Percentiles rank a stretch among this genome's conserved stretches.
phyloP scores from a whole-genome alignment of 2,888 invertebrate genomes.

The Erebia palarica region DNA sequence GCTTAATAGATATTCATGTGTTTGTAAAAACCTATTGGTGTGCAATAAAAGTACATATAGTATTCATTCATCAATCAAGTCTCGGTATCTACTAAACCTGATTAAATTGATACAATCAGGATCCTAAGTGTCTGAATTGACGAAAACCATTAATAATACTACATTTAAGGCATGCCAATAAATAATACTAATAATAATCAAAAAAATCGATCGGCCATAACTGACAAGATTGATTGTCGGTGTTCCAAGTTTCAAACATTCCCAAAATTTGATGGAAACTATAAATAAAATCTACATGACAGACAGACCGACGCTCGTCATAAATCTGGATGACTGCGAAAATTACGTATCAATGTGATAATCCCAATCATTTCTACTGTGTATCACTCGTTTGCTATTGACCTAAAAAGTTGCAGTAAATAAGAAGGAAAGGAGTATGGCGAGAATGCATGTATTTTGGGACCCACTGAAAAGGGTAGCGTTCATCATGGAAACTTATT shows the following conservation, averaged over 20 bases:
- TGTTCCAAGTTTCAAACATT: slow-evolving; percentile 16
- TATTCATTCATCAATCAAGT: too few species aligned
- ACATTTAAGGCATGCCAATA: not conserved
- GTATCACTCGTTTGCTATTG: not conserved
- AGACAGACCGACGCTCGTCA: slow-evolving; percentile 45
- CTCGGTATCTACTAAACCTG: too few species aligned
- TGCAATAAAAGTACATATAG: too few species aligned
- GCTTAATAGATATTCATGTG: too few species aligned
- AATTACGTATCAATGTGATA: slow-evolving; percentile 1
- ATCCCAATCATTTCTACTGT: not conserved
- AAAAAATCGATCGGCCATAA: slow-evolving; percentile 21
- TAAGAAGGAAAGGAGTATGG: not conserved
- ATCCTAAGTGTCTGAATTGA: not conserved
- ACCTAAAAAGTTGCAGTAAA: not conserved
- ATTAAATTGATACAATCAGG: not conserved
- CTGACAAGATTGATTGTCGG: slow-evolving; percentile 22
- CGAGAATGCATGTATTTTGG: too few species aligned
- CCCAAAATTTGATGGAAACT: slow-evolving; percentile 27
- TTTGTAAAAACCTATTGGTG: too few species aligned
- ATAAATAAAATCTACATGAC: slow-evolving; percentile 35
- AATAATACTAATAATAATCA: slow-evolving; percentile 10
- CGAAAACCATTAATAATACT: not conserved
- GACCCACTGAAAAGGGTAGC: too few species aligned
- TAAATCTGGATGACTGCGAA: slow-evolving; percentile 58
- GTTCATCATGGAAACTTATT: too few species aligned